Conservation (phyloP, 2,113 vertebrate genomes). For the Semnornis frantzii region DNA sequence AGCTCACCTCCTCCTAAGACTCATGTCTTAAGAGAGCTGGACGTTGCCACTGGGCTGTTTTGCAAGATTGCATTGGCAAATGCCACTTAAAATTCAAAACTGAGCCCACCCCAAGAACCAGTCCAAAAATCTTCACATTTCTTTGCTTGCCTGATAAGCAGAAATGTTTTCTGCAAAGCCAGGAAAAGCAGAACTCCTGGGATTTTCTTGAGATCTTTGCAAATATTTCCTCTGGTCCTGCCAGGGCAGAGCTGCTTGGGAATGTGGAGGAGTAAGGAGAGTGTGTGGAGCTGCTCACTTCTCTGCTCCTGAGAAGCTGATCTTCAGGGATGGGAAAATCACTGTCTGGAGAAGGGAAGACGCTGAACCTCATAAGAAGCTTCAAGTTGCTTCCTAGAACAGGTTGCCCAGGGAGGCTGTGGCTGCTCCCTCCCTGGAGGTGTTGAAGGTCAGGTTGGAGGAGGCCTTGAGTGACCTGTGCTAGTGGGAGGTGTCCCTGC, state of each 20-base stretch:
- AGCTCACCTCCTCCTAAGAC: slow-evolving; percentile 19
- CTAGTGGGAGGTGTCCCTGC: no score
- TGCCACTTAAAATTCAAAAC: slow-evolving; percentile 32
- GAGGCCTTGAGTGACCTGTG: no score
- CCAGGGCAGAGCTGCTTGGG: not conserved
- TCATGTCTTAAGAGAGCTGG: slow-evolving; percentile 14
- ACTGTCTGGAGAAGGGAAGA: not conserved
- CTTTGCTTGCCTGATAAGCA: slow-evolving; percentile 48
- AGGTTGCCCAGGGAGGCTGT: not conserved
- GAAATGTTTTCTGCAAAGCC: slow-evolving; percentile 28
- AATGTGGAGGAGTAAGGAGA: not conserved
- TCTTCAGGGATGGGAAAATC: not conserved
- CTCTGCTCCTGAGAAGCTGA: not conserved
- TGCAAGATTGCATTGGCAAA: slow-evolving; percentile 45
- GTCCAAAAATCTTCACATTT: not conserved
- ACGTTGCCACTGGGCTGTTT: not conserved
- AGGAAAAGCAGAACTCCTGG: not conserved
- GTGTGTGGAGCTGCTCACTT: not conserved
- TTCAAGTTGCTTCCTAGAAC: not conserved
- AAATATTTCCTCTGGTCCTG: not conserved
- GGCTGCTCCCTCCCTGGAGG: no score
- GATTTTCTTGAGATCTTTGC: slow-evolving; percentile 19
- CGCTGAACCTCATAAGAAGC: not conserved
- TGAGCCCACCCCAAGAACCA: slow-evolving; percentile 28
- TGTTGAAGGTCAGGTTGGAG: no score